Conservation (phyloP, 2,888 invertebrate species). For the Camponotus fellah region DNA sequence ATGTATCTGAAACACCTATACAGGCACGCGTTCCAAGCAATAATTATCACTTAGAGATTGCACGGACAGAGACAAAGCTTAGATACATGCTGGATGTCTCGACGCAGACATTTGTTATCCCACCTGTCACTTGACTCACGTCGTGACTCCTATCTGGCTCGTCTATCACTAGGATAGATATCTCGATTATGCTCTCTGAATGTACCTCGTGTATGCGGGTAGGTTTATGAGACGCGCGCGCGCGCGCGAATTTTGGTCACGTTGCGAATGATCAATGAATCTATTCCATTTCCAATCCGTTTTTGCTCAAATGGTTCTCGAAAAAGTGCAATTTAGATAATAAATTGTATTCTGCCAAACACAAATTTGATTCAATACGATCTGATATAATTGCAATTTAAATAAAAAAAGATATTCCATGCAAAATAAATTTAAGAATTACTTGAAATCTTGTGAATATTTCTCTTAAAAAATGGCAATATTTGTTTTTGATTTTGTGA, state of each 20-base stretch:
- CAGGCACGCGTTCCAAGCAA: conserved; percentile 36
- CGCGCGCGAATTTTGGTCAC: conserved; percentile 54
- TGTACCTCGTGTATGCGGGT: conserved; percentile 59
- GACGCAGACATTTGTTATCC: conserved; percentile 71
- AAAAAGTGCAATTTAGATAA: conserved; percentile 67
- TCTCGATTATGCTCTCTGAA: conserved; percentile 70
- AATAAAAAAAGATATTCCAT: not conserved
- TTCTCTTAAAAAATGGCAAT: not conserved
- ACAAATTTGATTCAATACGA: not conserved
- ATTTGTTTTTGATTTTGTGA: not conserved
- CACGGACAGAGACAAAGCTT: conserved; percentile 59
- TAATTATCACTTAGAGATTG: conserved; percentile 67
- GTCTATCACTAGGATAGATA: conserved; percentile 73
- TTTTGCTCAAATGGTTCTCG: conserved; percentile 55
- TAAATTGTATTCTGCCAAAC: conserved; percentile 62
- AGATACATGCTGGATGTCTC: conserved; percentile 66
- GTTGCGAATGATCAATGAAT: conserved; percentile 60
- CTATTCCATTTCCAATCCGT: conserved; percentile 62
- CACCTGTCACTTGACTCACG: conserved; percentile 71
- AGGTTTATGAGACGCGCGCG: conserved; percentile 60
- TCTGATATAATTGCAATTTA: not conserved
- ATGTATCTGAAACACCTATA: conserved; percentile 23
- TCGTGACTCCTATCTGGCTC: conserved; percentile 68
- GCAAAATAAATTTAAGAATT: not conserved
- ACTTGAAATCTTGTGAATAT: not conserved